Evolutionary conservation across 30 jellyfish, hydroid and myxozoan species (phyloP).

Genomic region (Hydra vulgaris): DNA sequence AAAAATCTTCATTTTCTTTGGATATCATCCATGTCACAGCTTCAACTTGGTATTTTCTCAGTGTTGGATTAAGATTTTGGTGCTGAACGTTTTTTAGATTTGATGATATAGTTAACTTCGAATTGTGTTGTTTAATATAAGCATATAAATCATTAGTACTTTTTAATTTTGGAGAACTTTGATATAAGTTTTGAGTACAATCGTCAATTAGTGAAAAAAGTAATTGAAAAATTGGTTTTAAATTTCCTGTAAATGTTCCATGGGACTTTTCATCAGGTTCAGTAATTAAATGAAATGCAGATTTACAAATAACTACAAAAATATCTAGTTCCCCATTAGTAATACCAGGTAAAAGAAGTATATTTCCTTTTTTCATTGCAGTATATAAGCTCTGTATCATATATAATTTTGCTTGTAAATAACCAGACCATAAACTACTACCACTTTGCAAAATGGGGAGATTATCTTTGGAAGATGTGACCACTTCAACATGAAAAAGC

Average conservation of each 20-base stretch:
- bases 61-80: conserved; percentile 15
- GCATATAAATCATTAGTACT: conserved; percentile 3
- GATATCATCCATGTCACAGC: conserved; percentile 65
- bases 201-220: conserved; percentile 24
- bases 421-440: background rate
- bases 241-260: background rate
- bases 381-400: background rate
- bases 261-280: background rate
- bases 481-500: background rate
- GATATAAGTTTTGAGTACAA: background rate
- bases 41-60: conserved; percentile 44
- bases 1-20: conserved; percentile 41
- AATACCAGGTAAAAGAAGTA: background rate
- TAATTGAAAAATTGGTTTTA: conserved; percentile 15
- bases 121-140: background rate
- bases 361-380: background rate
- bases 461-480: background rate
- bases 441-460: background rate
- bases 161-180: background rate
- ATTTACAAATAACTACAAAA: background rate
- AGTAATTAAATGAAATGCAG: background rate
- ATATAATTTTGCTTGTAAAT: background rate
- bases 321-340: background rate
- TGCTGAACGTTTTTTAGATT: background rate
- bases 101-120: background rate